phyloP scores from a whole-genome alignment of 2,113 vertebrate species.

The Epinephelus fuscoguttatus region DNA sequence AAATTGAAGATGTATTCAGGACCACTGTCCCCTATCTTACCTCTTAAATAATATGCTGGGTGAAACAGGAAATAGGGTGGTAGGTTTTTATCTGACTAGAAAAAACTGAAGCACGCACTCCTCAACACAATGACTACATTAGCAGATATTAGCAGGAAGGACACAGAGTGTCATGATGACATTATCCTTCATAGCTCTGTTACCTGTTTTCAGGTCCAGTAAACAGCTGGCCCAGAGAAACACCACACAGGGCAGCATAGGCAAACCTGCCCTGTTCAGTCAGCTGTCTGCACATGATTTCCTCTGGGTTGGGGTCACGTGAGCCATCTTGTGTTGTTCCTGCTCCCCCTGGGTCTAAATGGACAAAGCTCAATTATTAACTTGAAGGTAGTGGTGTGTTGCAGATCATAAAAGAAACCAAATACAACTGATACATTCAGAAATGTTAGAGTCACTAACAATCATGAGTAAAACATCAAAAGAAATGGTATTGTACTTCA shows the following conservation, averaged over 20 bases:
- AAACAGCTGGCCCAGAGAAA: constrained; percentile 90
- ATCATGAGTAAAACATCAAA: neutral
- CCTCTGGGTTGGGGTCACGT: constrained; percentile 35
- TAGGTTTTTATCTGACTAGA: neutral
- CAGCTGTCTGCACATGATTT: constrained; percentile 78
- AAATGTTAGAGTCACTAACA: neutral
- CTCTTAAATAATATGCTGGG: neutral
- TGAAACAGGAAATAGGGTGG: too few relatives aligned
- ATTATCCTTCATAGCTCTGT: neutral
- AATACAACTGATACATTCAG: neutral
- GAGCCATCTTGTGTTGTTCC: constrained; percentile 30
- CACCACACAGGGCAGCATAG: constrained; percentile 88
- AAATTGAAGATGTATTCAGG: neutral
- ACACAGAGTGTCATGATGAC: neutral
- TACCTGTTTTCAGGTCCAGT: constrained; percentile 89
- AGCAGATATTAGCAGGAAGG: neutral
- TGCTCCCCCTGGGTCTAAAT: constrained; percentile 70
- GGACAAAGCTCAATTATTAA: constrained; percentile 57
- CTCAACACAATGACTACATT: neutral
- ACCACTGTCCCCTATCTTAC: neutral
- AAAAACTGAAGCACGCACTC: neutral
- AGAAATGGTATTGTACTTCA: neutral
- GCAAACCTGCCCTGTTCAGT: constrained; percentile 89
- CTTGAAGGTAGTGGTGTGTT: neutral
- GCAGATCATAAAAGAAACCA: neutral